Percentiles rank a stretch among this genome's conserved stretches.
Evolutionary conservation across 2,113 vertebrate genomes (phyloP).

Genomic region (Zingel zingel): DNA sequence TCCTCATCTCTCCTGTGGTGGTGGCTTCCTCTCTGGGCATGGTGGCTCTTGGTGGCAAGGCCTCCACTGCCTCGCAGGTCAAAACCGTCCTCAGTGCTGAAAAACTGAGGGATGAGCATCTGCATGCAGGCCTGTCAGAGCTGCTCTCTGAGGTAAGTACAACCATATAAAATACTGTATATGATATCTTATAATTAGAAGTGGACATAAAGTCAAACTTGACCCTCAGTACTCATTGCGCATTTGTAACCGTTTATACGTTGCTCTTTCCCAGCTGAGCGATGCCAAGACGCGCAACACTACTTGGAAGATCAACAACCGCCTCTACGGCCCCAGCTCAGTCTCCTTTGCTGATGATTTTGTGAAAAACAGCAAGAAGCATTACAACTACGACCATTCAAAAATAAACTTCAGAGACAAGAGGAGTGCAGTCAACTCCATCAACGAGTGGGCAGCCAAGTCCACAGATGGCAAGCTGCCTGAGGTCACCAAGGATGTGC

Average conservation of each 20-base stretch:
- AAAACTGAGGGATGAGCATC: slow-evolving; percentile 90
- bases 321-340: slow-evolving; percentile 94
- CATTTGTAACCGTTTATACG: fast-evolving
- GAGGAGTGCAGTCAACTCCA: slow-evolving; percentile 93
- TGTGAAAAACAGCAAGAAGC: slow-evolving; percentile 95
- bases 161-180: not conserved
- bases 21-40: slow-evolving; percentile 95
- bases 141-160: slow-evolving; percentile 88
- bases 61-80: slow-evolving; percentile 91
- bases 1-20: slow-evolving; percentile 94
- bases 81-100: slow-evolving; percentile 91
- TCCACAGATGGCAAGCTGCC: slow-evolving; percentile 93
- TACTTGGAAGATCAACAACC: slow-evolving; percentile 97
- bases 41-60: slow-evolving; percentile 92
- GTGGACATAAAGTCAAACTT: not conserved
- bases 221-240: not conserved
- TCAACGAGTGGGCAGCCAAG: slow-evolving; percentile 96
- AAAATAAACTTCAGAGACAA: slow-evolving; percentile 99
- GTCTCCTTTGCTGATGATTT: slow-evolving; percentile 92
- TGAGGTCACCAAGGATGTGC: slow-evolving; percentile 93
- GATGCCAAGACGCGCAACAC: slow-evolving; percentile 91
- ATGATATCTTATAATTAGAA: not conserved
- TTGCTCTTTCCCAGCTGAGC: slow-evolving; percentile 76
- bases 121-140: slow-evolving; percentile 92
- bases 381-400: slow-evolving; percentile 95